phyloP scores from a whole-genome alignment of 1,140 invertebrate species.

The Maniola jurtina region DNA sequence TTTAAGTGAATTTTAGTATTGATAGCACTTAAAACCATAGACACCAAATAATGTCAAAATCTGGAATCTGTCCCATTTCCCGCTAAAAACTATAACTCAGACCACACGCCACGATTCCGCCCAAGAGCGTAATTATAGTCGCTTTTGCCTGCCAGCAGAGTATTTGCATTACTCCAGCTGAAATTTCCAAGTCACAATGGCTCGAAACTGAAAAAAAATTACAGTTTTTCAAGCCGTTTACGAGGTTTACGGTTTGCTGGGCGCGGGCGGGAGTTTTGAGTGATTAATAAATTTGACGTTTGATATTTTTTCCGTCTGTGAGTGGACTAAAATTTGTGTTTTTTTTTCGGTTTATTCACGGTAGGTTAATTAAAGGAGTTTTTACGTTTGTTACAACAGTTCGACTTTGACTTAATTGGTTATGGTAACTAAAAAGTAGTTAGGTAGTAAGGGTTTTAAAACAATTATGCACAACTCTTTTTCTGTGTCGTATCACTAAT shows the following conservation, averaged over 20 bases:
- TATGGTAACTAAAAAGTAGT: slow-evolving; percentile 5
- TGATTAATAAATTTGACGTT: slow-evolving; percentile 42
- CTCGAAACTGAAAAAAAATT: slow-evolving; percentile 40
- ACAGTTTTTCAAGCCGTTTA: slow-evolving; percentile 33
- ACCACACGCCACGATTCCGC: slow-evolving; percentile 34
- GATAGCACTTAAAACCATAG: too few relatives aligned
- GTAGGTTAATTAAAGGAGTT: slow-evolving; percentile 35
- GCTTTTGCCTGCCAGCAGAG: slow-evolving; percentile 51
- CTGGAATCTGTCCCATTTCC: neutral
- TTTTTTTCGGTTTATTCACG: slow-evolving; percentile 23
- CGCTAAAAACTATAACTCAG: slow-evolving; percentile 24
- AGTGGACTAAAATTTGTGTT: slow-evolving; percentile 37
- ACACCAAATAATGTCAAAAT: neutral
- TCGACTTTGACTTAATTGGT: slow-evolving; percentile 31
- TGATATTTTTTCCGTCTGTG: slow-evolving; percentile 29
- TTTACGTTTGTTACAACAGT: slow-evolving; percentile 26
- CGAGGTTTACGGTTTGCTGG: slow-evolving; percentile 36
- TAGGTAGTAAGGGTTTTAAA: neutral
- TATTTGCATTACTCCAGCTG: slow-evolving; percentile 57
- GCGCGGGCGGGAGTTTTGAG: slow-evolving; percentile 29
- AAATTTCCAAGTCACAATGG: slow-evolving; percentile 44
- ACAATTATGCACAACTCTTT: neutral
- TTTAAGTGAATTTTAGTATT: neutral
- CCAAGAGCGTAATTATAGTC: slow-evolving; percentile 58
- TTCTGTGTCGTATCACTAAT: too few relatives aligned